These are phyloP conservation scores for Atherinosoma microstoma DNA, from an alignment of 2,797 vertebrate genomes.

Conservation along the genomic window DNA sequence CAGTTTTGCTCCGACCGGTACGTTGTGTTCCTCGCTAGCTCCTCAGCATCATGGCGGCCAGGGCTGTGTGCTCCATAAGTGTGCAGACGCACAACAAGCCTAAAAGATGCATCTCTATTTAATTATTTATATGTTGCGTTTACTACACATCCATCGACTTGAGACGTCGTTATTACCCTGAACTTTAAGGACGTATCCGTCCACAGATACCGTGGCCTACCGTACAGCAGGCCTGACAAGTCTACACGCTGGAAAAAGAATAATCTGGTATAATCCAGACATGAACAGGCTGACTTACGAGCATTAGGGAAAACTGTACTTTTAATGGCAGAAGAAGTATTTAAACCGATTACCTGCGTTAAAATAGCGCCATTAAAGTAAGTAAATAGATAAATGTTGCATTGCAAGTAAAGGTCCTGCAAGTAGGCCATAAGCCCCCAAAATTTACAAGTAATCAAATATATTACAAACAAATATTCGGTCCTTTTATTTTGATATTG, in stretches of 20 bases:
- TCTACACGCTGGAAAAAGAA: not conserved
- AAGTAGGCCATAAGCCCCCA: not conserved
- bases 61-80: not conserved
- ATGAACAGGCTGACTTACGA: not conserved
- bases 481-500: not conserved
- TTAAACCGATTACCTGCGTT: not conserved
- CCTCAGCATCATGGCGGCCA: conserved; percentile 48
- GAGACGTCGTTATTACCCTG: not conserved
- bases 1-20: not conserved
- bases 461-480: not conserved
- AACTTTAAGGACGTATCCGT: not conserved
- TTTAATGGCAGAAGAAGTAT: not conserved
- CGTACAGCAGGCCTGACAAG: not conserved
- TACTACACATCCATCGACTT: not conserved
- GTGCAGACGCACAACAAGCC: not conserved
- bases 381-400: not conserved
- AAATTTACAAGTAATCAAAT: not conserved
- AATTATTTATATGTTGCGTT: not conserved
- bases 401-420: not conserved
- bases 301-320: not conserved
- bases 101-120: not conserved
- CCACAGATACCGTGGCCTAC: not conserved
- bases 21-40: conserved; percentile 42
- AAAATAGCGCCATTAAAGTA: not conserved
- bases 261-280: not conserved